phyloP scores from a whole-genome alignment of 2,888 invertebrate species.

The Cantharis nigra region DNA sequence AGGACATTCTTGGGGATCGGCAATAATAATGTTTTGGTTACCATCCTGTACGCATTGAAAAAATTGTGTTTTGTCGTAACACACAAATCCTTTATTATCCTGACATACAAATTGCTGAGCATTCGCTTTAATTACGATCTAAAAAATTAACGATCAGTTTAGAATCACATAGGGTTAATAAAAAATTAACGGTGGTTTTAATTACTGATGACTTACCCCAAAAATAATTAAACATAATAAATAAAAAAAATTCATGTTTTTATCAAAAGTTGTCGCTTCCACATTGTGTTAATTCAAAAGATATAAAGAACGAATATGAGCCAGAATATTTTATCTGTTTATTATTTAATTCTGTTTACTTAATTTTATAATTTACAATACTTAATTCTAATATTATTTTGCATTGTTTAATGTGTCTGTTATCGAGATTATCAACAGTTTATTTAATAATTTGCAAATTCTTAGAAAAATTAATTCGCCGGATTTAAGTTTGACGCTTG shows the following conservation, averaged over 20 bases:
- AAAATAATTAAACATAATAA: neutral
- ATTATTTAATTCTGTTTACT: neutral
- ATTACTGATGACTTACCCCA: neutral
- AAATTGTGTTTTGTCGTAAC: slow-evolving; percentile 2
- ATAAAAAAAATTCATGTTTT: neutral
- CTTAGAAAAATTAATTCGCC: neutral
- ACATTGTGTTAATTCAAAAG: neutral
- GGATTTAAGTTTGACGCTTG: neutral
- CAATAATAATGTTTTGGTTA: slow-evolving; percentile 3
- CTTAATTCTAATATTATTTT: slow-evolving; percentile 3
- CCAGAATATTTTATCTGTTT: neutral
- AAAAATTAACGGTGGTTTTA: neutral
- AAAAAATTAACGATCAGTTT: neutral
- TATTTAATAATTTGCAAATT: neutral
- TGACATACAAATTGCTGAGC: neutral
- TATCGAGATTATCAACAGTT: neutral
- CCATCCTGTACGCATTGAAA: slow-evolving; percentile 18
- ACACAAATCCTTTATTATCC: slow-evolving; percentile 10
- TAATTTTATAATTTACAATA: slow-evolving; percentile 1
- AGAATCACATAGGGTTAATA: neutral
- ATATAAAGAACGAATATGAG: neutral
- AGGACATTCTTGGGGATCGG: slow-evolving; percentile 11
- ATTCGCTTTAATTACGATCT: neutral
- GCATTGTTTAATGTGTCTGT: neutral
- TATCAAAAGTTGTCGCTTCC: neutral